A percentile compares a stretch with the other conserved stretches of the same genome.
phyloP scores from a whole-genome alignment of 2,888 invertebrate species.

The Heliconius hortense region DNA sequence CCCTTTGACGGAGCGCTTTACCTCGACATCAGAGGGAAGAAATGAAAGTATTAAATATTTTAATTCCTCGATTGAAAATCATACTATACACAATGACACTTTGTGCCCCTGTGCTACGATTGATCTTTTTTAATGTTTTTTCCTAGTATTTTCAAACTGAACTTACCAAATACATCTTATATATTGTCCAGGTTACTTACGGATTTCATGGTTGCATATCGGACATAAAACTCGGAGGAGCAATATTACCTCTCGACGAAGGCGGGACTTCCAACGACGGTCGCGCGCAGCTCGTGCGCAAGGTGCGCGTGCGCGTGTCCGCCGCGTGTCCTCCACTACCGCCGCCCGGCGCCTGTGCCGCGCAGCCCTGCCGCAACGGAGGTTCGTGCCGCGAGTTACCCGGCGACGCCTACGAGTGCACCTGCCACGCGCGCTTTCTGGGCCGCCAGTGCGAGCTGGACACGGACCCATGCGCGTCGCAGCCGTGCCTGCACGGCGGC shows the following conservation, averaged over 20 bases:
- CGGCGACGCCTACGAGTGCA: slow-evolving; percentile 86
- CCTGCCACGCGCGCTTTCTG: slow-evolving; percentile 88
- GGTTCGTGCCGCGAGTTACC: slow-evolving; percentile 83
- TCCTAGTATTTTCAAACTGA: background rate
- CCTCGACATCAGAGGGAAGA: too few species aligned
- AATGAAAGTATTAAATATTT: too few species aligned
- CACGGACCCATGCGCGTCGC: slow-evolving; percentile 92
- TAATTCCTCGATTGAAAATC: too few species aligned
- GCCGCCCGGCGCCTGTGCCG: slow-evolving; percentile 64
- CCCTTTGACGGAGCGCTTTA: too few species aligned
- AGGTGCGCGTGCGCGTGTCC: slow-evolving; percentile 61
- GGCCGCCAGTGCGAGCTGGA: slow-evolving; percentile 91
- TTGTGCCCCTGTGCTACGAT: too few species aligned
- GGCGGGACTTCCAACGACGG: slow-evolving; percentile 64
- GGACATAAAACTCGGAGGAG: slow-evolving; percentile 89
- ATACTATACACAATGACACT: too few species aligned
- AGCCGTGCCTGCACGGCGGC: slow-evolving; percentile 93
- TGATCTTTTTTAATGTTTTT: background rate
- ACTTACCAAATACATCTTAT: background rate
- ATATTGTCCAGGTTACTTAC: slow-evolving; percentile 84
- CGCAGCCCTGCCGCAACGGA: slow-evolving; percentile 71
- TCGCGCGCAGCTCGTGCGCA: slow-evolving; percentile 62
- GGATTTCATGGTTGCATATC: slow-evolving; percentile 97
- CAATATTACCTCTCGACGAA: slow-evolving; percentile 86
- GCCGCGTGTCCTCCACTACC: slow-evolving; percentile 59